Base-by-base conservation (phyloP, 2,888 invertebrate species). In the Catonia carolina region DNA sequence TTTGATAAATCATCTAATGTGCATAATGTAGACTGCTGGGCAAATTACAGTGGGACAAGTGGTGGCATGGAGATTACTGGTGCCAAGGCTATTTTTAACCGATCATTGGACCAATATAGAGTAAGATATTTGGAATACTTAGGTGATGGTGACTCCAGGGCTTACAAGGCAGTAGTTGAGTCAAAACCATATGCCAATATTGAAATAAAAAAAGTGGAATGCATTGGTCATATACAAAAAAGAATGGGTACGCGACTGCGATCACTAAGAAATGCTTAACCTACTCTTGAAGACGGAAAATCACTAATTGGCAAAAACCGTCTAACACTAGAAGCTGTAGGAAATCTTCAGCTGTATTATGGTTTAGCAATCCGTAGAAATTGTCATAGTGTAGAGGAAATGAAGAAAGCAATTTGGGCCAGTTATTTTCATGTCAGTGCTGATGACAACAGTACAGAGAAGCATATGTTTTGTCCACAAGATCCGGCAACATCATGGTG, bases 31-130 rank as follows among this genome's bases (percentile, higher is more conserved):
- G 8, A 7, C 12, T 62, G 60, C 37, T 10, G 7, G 17, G 59
- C 59, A 27, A 62, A 60, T 54, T 59, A 57, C 37, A 15, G 14
- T 22, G 55, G 58, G 20, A 50, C 47, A 4, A 61, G 60, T 55
- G 59, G 59, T 7, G 55, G 55, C 12, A 61, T 62, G 61, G 62
- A 62, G 55, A 55, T 59, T 5, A 49, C 48, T 20, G 62, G 62
- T 23, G 57, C 52, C 15, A 18, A 17, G 20, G 35, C 56, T 33
- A 58, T 59, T 12, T 59, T 52, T 51, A 15, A 56, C 4, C 41
- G 57, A 37, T 61, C 62, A 15, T 22, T 41, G 17, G 15, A 36
- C n/a, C 17, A 8, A 23, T 49, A 59, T 49, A 52, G 48, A 18
- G 52, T 57, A 7, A 42, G 53, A 14, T 57, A 57, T 15, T 8